Conservation (phyloP, 2,113 vertebrate genomes). For the Melierax canorus region DNA sequence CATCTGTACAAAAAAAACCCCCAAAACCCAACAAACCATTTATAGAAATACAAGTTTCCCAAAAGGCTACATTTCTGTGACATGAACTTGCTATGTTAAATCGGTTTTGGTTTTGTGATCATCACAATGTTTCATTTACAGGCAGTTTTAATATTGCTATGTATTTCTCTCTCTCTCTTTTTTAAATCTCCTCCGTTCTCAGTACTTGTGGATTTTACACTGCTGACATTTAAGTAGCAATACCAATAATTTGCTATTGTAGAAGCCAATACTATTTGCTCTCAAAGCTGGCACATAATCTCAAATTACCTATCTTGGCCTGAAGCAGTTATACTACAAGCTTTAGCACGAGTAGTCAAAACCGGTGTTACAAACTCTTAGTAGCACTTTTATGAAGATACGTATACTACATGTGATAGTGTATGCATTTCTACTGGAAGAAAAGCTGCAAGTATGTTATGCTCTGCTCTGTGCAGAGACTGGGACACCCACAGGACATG, state of each 20-base stretch:
- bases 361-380: not conserved
- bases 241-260: not conserved
- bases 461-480: not conserved
- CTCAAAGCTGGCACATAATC: not conserved
- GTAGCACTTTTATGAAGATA: not conserved
- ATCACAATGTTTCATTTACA: not conserved
- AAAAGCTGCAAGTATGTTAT: not conserved
- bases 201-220: not conserved
- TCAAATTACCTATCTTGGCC: not conserved
- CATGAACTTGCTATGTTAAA: not conserved
- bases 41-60: not conserved
- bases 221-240: not conserved
- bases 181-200: not conserved
- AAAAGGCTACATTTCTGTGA: not conserved
- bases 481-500: fast-evolving
- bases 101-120: not conserved
- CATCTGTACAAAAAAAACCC: not conserved
- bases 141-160: not conserved
- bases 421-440: not conserved
- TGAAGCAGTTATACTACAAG: not conserved
- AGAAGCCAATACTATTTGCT: not conserved
- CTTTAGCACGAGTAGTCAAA: not conserved
- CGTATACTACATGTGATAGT: fast-evolving
- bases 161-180: not conserved
- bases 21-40: not conserved